These are phyloP conservation scores for Synodontis membranacea DNA, from an alignment of 2,113 vertebrate species.

Conservation along the genomic window DNA sequence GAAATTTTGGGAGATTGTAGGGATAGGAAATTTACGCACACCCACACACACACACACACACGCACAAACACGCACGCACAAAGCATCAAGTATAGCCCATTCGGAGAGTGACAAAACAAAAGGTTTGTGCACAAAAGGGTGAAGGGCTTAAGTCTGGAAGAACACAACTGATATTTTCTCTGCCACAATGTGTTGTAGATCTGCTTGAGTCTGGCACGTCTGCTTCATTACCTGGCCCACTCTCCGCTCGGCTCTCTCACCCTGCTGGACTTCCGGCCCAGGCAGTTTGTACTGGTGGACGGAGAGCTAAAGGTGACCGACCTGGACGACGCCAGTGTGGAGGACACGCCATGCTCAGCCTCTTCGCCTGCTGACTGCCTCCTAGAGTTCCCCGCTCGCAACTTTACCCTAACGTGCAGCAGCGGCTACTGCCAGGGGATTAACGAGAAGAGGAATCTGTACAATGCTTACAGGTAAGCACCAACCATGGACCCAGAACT, in stretches of 20 bases:
- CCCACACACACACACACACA: background rate
- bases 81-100: too few species aligned
- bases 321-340: slow-evolving; percentile 82
- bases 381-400: slow-evolving; percentile 85
- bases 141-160: background rate
- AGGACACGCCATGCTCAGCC: slow-evolving; percentile 76
- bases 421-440: slow-evolving; percentile 80
- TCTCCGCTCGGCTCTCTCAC: slow-evolving; percentile 87
- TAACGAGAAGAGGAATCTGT: slow-evolving; percentile 88
- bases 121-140: background rate
- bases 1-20: slow-evolving; percentile 10
- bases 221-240: slow-evolving; percentile 86
- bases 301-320: slow-evolving; percentile 88
- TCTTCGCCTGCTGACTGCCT: slow-evolving; percentile 70
- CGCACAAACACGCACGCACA: background rate
- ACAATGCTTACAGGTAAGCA: slow-evolving; percentile 85
- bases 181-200: slow-evolving; percentile 64
- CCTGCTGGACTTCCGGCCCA: slow-evolving; percentile 86
- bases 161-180: background rate
- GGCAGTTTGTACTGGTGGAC: slow-evolving; percentile 85
- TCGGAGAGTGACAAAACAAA: background rate
- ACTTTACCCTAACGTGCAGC: slow-evolving; percentile 82
- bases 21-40: background rate
- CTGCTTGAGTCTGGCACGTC: slow-evolving; percentile 82
- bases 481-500: background rate